Base-by-base conservation (phyloP, 2,113 vertebrate species). In the Grammomys surdaster region DNA sequence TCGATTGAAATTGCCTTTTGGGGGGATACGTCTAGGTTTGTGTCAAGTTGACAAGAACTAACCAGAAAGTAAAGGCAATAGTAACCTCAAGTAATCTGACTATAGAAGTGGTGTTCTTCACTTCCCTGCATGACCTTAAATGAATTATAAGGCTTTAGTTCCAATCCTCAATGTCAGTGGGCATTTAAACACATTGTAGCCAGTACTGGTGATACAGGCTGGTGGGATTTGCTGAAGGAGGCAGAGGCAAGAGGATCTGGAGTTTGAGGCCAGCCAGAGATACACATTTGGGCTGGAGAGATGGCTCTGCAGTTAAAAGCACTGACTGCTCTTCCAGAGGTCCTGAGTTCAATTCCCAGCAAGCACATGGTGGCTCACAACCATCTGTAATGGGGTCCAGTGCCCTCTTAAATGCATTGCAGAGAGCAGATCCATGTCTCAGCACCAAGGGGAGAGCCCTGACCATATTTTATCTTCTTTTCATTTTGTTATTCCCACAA, bases 381-480 rank as follows among this genome's bases (percentile, higher is more conserved):
- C 51, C 51, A 51, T 51, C 51, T 51, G 51, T 51, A 51, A 51
- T 51, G 48, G 48, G 48, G 9, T 51, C 48, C 48, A 51, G 9
- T 51, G 51, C 51, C 51, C 51, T 51, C 51, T 51, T 51, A 51
- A 9, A 77, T 77, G 20, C 46, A 72, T 0, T 72, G 73, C n/a
- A 86, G 60, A 13, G 14, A 60, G 14, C 24, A 51, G 85, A 54
- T 94, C 33, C 58, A 17, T 88, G 60, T 90, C 26, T 54, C 67
- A 58, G 72, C 24, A 85, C 14, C 43, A 51, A 78, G 54, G n/a
- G 67, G 85, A 92, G 48, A 84, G 46, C 17, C 8, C 24, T 22
- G 14, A 33, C 85, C 73, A 92, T 73, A 90, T 93, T 85, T 24
- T 72, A 80, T 33, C 75, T 95, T 91, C 40, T 92, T 90, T 78